Evolutionary conservation across 2,797 vertebrate genomes (phyloP).

Genomic region (Adrianichthys oophorus): DNA sequence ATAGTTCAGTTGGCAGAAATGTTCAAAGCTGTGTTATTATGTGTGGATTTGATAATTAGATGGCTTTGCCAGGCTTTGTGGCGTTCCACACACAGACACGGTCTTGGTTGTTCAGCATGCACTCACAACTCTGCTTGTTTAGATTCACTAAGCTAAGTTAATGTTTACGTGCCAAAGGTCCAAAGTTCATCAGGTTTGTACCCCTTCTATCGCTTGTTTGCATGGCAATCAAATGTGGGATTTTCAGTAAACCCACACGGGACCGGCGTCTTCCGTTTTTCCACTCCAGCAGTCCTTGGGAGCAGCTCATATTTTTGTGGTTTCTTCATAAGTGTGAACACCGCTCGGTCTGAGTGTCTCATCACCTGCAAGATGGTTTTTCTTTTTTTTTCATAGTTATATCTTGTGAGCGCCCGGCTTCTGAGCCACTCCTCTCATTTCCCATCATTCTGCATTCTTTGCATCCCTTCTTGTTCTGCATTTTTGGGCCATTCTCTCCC

Average conservation of each 20-base stretch:
- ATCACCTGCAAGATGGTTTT: slow-evolving; percentile 65
- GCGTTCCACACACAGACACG: slow-evolving; percentile 12
- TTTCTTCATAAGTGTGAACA: slow-evolving; percentile 47
- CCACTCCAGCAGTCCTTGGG: slow-evolving; percentile 38
- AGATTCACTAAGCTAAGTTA: slow-evolving; percentile 60
- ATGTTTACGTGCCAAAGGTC: slow-evolving; percentile 60
- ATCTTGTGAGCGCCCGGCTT: slow-evolving; percentile 54
- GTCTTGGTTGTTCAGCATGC: slow-evolving; percentile 7
- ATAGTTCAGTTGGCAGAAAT: slow-evolving; percentile 27
- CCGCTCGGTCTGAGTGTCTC: slow-evolving; percentile 16
- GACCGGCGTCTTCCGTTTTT: slow-evolving; percentile 45
- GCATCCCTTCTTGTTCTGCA: slow-evolving; percentile 25
- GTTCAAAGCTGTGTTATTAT: slow-evolving; percentile 1
- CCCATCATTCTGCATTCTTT: slow-evolving; percentile 48
- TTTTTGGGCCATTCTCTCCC: slow-evolving; percentile 21
- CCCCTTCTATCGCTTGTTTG: slow-evolving; percentile 17
- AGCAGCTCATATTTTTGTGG: slow-evolving; percentile 43
- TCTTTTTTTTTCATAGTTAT: slow-evolving; percentile 57
- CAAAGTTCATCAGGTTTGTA: slow-evolving; percentile 55
- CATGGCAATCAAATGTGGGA: slow-evolving; percentile 8
- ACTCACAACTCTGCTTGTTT: slow-evolving; percentile 22
- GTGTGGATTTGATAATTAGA: slow-evolving; percentile 43
- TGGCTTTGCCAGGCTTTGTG: slow-evolving; percentile 23
- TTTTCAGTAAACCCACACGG: slow-evolving; percentile 37
- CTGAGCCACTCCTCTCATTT: slow-evolving; percentile 57